A percentile compares a stretch with the other conserved stretches of the same genome.
Evolutionary conservation across 2,888 invertebrate genomes (phyloP).

Genomic region (Nemotelus pantherinus): DNA sequence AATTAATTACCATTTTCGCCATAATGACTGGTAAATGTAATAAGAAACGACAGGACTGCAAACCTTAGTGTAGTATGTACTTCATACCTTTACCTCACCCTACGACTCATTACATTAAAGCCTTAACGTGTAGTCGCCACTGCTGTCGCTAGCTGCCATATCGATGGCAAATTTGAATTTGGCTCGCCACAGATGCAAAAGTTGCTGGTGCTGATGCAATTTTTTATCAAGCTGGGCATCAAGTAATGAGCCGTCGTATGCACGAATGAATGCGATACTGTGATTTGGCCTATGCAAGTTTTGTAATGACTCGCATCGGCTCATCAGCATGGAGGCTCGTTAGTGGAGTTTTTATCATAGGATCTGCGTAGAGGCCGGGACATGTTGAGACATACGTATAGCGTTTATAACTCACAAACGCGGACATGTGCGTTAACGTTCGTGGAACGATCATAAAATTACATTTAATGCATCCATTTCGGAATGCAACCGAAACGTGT

Average conservation of each 20-base stretch:
- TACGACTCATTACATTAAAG: too few species aligned
- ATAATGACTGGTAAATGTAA: not conserved
- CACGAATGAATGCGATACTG: too few species aligned
- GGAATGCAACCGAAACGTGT: constrained; percentile 20
- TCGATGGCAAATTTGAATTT: constrained; percentile 23
- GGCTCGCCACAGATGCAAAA: not conserved
- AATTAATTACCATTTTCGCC: constrained; percentile 12
- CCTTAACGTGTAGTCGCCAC: not conserved
- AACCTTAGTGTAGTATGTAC: too few species aligned
- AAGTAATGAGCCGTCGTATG: too few species aligned
- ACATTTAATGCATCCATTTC: constrained; percentile 36
- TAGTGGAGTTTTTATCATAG: constrained; percentile 21
- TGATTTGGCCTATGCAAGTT: constrained; percentile 19
- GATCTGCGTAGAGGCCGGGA: too few species aligned
- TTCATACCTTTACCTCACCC: too few species aligned
- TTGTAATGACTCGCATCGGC: constrained; percentile 31
- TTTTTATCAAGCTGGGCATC: too few species aligned
- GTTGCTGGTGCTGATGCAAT: too few species aligned
- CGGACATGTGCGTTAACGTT: not conserved
- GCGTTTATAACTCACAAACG: too few species aligned
- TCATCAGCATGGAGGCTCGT: constrained; percentile 39
- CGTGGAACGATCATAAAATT: constrained; percentile 24
- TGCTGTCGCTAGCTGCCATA: constrained; percentile 3
- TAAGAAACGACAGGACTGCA: not conserved
- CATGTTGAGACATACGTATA: too few species aligned